Percentiles rank a stretch among this genome's conserved stretches.
Conservation (phyloP, 2,797 vertebrate genomes). For the Tadarida brasiliensis region DNA sequence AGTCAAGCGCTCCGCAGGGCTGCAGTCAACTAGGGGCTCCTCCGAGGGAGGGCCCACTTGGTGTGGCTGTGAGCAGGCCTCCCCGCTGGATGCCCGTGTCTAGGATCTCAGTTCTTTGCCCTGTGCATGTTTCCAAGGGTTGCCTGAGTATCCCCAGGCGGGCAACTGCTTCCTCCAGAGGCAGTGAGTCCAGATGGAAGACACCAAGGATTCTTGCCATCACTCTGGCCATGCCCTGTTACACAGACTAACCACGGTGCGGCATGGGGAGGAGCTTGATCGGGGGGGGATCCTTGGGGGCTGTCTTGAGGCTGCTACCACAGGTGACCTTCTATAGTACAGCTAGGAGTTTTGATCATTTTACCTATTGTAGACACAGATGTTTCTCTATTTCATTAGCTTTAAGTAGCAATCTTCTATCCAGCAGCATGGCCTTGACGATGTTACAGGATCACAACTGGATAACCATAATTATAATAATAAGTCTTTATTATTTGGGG, state of each 20-base stretch:
- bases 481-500: neutral
- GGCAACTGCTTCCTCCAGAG: neutral
- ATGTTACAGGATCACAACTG: neutral
- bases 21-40: neutral
- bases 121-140: neutral
- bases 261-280: neutral
- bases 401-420: constrained; percentile 5
- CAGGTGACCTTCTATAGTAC: neutral
- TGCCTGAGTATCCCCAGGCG: too few species aligned
- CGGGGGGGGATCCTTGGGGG: neutral
- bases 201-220: neutral
- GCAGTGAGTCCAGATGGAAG: neutral
- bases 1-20: neutral
- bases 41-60: neutral
- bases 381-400: neutral
- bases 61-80: neutral
- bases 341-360: neutral
- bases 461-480: neutral
- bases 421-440: neutral
- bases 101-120: neutral
- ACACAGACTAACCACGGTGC: neutral
- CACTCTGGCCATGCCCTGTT: neutral
- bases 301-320: neutral
- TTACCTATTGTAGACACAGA: neutral
- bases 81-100: neutral